Evolutionary conservation across 2,113 vertebrate species (phyloP).

Genomic region (Strix aluco): DNA sequence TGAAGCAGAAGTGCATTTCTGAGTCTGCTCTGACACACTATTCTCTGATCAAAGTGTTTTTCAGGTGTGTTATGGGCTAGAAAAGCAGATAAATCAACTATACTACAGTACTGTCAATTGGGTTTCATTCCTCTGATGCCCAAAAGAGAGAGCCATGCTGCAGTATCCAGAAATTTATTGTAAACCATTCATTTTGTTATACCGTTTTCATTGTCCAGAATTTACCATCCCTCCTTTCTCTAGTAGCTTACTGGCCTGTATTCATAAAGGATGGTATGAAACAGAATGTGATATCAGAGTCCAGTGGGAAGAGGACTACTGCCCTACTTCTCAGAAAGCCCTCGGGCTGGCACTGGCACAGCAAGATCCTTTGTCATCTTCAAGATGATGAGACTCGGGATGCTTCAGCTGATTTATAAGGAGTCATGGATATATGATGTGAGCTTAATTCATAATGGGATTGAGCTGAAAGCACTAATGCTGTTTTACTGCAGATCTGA

Average conservation of each 20-base stretch:
- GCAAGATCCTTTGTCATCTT: not conserved
- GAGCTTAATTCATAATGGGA: conserved; percentile 40
- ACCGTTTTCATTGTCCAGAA: not conserved
- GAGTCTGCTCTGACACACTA: not conserved
- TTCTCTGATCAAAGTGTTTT: not conserved
- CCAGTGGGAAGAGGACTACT: not conserved
- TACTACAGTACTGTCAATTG: not conserved
- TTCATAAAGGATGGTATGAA: not conserved
- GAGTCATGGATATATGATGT: conserved; percentile 3
- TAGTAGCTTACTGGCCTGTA: not conserved
- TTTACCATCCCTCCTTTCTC: not conserved
- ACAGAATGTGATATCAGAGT: not conserved
- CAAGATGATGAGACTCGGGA: not conserved
- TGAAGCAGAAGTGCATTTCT: not conserved
- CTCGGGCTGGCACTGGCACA: not conserved
- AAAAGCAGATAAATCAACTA: conserved; percentile 1
- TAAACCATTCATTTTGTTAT: not conserved
- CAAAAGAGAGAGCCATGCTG: not conserved
- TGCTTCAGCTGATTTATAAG: conserved; percentile 33
- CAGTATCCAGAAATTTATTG: not conserved
- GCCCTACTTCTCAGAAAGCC: not conserved
- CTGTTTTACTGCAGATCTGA: conserved; percentile 29
- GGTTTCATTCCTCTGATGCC: not conserved
- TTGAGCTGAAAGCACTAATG: conserved; percentile 41
- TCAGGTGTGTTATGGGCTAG: not conserved